Percentiles rank a stretch among this genome's conserved stretches.
Evolutionary conservation across 1,140 invertebrate genomes (phyloP).

Genomic region (Leptopilina clavipes): DNA sequence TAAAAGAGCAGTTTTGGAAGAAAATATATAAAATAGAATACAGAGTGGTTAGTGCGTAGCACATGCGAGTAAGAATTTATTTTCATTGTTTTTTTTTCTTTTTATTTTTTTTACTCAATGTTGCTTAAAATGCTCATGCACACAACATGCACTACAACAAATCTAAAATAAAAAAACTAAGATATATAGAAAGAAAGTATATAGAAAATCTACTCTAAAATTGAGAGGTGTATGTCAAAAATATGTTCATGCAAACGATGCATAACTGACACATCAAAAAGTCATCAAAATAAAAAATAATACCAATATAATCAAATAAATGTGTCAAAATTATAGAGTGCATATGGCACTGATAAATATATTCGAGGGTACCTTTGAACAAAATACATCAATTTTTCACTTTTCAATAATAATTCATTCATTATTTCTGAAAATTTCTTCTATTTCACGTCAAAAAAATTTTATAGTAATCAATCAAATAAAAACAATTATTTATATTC

Average conservation of each 20-base stretch:
- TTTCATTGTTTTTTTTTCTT: no score
- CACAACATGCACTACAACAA: conserved; percentile 68
- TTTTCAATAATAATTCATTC: neutral
- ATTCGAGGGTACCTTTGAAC: conserved; percentile 15
- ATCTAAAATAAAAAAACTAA: conserved; percentile 58
- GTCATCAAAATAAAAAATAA: conserved; percentile 25
- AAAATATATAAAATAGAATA: conserved; percentile 57
- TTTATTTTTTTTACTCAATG: conserved; percentile 49
- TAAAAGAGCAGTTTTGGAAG: conserved; percentile 50
- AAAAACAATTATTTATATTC: no score
- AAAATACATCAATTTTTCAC: neutral
- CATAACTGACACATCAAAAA: conserved; percentile 17
- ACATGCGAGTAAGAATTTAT: conserved; percentile 66
- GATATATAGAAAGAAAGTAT: conserved; percentile 48
- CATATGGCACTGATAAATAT: conserved; percentile 24
- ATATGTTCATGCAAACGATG: conserved; percentile 25
- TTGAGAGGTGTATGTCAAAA: conserved; percentile 47
- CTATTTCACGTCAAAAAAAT: no score
- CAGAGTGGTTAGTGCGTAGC: conserved; percentile 68
- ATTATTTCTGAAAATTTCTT: neutral
- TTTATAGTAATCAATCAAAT: no score
- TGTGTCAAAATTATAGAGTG: conserved; percentile 1
- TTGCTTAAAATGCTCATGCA: conserved; percentile 66
- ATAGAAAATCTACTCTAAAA: conserved; percentile 45
- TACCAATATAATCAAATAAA: conserved; percentile 28